A percentile compares a stretch with the other conserved stretches of the same genome.
phyloP scores from a whole-genome alignment of 1,140 invertebrate genomes.

The Thaumetopoea pityocampa region DNA sequence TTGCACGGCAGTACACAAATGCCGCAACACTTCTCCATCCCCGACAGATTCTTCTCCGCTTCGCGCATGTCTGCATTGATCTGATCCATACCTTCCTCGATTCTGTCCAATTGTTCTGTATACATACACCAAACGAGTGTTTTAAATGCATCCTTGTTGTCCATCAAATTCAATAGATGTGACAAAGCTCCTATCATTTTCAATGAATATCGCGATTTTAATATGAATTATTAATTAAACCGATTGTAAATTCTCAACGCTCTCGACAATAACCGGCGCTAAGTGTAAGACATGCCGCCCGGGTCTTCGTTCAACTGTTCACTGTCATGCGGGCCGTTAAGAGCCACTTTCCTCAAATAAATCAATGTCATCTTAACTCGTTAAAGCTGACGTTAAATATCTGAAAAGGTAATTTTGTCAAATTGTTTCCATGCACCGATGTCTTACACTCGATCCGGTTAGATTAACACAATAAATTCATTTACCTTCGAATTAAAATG shows the following conservation, averaged over 20 bases:
- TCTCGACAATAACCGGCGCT: conserved; percentile 65
- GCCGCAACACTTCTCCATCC: conserved; percentile 99
- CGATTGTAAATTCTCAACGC: conserved; percentile 73
- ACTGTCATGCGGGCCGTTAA: conserved; percentile 29
- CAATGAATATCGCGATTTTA: conserved; percentile 31
- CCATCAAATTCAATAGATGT: conserved; percentile 24
- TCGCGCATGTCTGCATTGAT: conserved; percentile 99
- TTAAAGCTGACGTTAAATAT: conserved; percentile 37
- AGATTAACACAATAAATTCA: conserved; percentile 39
- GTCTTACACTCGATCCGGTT: conserved; percentile 65
- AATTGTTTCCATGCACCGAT: conserved; percentile 19
- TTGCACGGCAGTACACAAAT: conserved; percentile 98
- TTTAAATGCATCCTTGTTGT: conserved; percentile 42
- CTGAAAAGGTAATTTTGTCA: conserved; percentile 17
- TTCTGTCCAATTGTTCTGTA: conserved; percentile 98
- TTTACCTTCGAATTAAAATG: conserved; percentile 62
- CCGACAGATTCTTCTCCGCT: conserved; percentile 99
- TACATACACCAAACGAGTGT: conserved; percentile 52
- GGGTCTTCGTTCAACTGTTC: conserved; percentile 26
- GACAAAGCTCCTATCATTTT: conserved; percentile 45
- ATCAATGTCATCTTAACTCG: conserved; percentile 27
- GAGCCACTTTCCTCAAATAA: conserved; percentile 31
- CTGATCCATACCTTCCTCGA: conserved; percentile 99
- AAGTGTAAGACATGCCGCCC: conserved; percentile 57
- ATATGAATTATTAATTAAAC: conserved; percentile 24